phyloP scores from a whole-genome alignment of 2,888 invertebrate genomes.

The Uloborus plumipes region DNA sequence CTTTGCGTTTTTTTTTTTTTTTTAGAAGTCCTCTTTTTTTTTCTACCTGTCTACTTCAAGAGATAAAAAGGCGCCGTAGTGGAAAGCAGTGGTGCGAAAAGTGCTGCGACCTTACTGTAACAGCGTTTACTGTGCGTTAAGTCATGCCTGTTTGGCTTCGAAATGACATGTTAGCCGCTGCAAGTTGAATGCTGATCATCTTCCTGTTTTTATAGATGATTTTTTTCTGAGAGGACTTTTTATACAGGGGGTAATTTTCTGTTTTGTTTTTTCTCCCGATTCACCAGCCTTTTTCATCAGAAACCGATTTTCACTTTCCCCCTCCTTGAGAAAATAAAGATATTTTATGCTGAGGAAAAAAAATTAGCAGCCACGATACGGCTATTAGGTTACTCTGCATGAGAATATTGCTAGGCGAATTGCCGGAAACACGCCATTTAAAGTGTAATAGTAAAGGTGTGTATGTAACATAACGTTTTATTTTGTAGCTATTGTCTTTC shows the following conservation, averaged over 20 bases:
- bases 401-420: not conserved
- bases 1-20: not conserved
- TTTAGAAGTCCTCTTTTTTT: not conserved
- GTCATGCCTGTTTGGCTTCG: slow-evolving; percentile 52
- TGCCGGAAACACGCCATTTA: slow-evolving; percentile 8
- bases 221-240: slow-evolving; percentile 20
- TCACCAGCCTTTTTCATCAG: slow-evolving; percentile 7
- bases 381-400: no score
- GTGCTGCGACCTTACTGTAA: slow-evolving; percentile 15
- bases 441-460: no score
- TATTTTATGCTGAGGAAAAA: slow-evolving; percentile 22
- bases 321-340: slow-evolving; percentile 27
- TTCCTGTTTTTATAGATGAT: not conserved
- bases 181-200: slow-evolving; percentile 20
- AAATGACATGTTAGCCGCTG: slow-evolving; percentile 53
- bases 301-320: slow-evolving; percentile 27
- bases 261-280: slow-evolving; percentile 1
- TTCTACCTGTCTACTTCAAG: not conserved
- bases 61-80: not conserved
- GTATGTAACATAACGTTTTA: no score
- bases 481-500: no score
- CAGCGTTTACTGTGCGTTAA: slow-evolving; percentile 22
- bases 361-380: no score
- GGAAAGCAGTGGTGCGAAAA: slow-evolving; percentile 34
- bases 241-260: slow-evolving; percentile 16